These are phyloP conservation scores for Adineta ricciae DNA, from an alignment of 2,888 invertebrate genomes.

Conservation along the genomic window DNA sequence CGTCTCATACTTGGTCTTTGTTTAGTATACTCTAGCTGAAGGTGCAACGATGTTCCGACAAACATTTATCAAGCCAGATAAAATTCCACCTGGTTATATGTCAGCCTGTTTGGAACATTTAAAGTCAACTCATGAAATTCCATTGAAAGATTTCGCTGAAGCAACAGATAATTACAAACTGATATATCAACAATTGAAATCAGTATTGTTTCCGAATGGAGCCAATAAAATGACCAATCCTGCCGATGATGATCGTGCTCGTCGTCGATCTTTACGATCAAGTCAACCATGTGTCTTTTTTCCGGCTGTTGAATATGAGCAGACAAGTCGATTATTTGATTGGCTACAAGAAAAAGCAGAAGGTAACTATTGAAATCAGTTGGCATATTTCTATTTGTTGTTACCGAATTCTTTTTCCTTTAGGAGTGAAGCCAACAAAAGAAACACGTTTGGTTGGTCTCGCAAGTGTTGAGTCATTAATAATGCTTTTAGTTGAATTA, in stretches of 20 bases:
- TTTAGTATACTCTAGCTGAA: constrained; percentile 12
- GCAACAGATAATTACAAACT: neutral
- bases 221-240: neutral
- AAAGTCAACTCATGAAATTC: neutral
- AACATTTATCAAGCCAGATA: neutral
- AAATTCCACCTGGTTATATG: constrained; percentile 4
- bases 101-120: neutral
- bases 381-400: neutral
- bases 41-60: neutral
- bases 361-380: neutral
- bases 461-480: neutral
- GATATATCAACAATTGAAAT: neutral
- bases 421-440: neutral
- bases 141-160: constrained; percentile 5
- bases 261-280: neutral
- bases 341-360: constrained; percentile 18
- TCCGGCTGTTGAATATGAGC: neutral
- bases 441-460: neutral
- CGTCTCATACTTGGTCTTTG: neutral
- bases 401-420: neutral
- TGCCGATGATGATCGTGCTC: neutral
- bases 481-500: neutral
- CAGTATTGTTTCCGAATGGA: neutral
- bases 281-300: neutral
- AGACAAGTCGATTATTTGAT: neutral